These are phyloP conservation scores for Lepidochitona cinerea DNA, from an alignment of 2,888 invertebrate genomes.

Conservation along the genomic window DNA sequence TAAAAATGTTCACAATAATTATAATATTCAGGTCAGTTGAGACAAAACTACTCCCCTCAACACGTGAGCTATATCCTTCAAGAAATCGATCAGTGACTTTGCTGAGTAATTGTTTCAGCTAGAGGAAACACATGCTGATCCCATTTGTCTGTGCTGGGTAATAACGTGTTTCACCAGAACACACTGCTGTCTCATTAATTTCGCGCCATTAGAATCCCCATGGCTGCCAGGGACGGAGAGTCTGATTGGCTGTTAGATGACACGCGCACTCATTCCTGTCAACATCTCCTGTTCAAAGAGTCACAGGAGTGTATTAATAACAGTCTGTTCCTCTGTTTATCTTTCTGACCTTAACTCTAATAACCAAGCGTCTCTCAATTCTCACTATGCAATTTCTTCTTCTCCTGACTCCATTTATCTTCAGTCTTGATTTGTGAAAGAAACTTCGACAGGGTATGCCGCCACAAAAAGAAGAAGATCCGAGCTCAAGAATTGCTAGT, in stretches of 20 bases:
- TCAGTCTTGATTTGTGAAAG: not conserved
- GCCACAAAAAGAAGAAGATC: not conserved
- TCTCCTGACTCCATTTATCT: not conserved
- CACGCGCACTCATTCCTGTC: not conserved
- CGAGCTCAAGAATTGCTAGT: not conserved
- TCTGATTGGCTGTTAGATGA: not conserved
- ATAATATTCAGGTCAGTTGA: too few relatives aligned
- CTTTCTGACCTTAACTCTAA: not conserved
- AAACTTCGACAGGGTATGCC: not conserved
- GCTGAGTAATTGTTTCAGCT: constrained; percentile 1
- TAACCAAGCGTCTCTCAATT: not conserved
- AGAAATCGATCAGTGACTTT: too few relatives aligned
- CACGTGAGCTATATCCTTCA: too few relatives aligned
- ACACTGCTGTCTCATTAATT: constrained; percentile 1
- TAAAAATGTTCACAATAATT: too few relatives aligned
- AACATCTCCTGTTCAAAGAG: too few relatives aligned
- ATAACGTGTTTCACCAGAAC: constrained; percentile 3
- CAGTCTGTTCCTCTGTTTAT: not conserved
- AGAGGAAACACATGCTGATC: constrained; percentile 6
- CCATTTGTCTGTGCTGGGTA: not conserved
- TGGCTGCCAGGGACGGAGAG: not conserved
- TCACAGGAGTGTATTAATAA: not conserved
- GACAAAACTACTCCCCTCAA: too few relatives aligned
- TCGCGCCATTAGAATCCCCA: constrained; percentile 1
- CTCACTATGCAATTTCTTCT: not conserved